Conservation (phyloP, 1,140 invertebrate species). For the Drepana arcuata region DNA sequence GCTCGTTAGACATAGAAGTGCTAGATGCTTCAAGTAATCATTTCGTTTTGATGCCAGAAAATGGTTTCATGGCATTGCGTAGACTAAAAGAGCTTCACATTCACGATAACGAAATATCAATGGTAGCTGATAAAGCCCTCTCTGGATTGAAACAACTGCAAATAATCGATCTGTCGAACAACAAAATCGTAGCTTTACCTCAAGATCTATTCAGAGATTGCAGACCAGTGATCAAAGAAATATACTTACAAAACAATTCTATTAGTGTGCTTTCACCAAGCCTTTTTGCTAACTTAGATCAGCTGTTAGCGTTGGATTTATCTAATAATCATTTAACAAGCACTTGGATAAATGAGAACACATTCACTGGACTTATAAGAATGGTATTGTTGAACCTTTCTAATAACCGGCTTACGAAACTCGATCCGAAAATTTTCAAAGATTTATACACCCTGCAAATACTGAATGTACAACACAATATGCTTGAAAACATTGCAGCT, state of each 20-base stretch:
- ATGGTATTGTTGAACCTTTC: conserved; percentile 89
- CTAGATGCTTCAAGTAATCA: conserved; percentile 90
- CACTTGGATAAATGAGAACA: conserved; percentile 85
- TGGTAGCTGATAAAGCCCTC: conserved; percentile 86
- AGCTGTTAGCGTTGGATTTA: conserved; percentile 88
- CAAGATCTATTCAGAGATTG: conserved; percentile 86
- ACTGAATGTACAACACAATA: conserved; percentile 85
- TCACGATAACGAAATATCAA: conserved; percentile 88
- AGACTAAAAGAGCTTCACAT: conserved; percentile 84
- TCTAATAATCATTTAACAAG: conserved; percentile 90
- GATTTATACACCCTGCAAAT: conserved; percentile 88
- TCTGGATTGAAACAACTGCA: conserved; percentile 83
- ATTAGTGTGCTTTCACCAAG: conserved; percentile 85
- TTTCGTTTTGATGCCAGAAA: conserved; percentile 83
- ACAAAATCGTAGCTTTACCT: conserved; percentile 90
- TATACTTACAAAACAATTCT: conserved; percentile 91
- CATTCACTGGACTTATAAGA: conserved; percentile 89
- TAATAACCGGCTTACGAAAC: conserved; percentile 84
- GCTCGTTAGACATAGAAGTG: conserved; percentile 84
- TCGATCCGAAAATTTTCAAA: conserved; percentile 86
- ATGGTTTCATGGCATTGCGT: conserved; percentile 83
- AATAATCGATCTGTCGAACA: conserved; percentile 88
- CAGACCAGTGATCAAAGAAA: conserved; percentile 84
- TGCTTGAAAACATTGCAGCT: conserved; percentile 83
- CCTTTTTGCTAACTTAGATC: conserved; percentile 86